Base-by-base conservation (phyloP, 1,140 invertebrate genomes). In the Drosophila persimilis region DNA sequence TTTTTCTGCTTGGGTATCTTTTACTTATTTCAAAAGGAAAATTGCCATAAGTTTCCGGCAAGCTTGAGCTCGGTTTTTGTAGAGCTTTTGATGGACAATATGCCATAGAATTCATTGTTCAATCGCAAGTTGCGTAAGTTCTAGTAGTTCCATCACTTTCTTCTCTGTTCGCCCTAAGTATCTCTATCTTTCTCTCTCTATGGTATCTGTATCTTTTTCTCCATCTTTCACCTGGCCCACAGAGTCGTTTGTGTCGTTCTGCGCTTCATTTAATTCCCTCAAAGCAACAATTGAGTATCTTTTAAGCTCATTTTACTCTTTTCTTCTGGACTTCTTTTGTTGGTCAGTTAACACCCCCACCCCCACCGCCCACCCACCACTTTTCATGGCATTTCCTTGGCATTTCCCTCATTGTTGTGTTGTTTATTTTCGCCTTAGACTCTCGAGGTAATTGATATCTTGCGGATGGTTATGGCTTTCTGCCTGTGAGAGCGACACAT, bases 381-480 rank as follows among this genome's bases (percentile, higher is more conserved):
- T 50, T 69, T 65, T 57, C 6, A 61, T 78, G 48, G 52, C 45
- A 55, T 57, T 77, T 63, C 53, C 41, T 55, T 43, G 46, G 13
- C 35, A 39, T 39, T 41, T 31, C 8, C 20, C 47, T 74, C 35
- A 50, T 73, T 76, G 53, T 76, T 76, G 48, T 62, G 67, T 70
- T 73, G 81, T 85, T 86, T 86, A 86, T 85, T 75, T 85, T 81
- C 77, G 81, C 83, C 81, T 85, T 85, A 85, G 77, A 85, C 65
- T 66, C 70, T 71, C 11, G 11, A 9, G 72, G 83, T 86, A 86
- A 86, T 86, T 86, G 83, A 86, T 86, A 86, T 83, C 81, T 88
- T 61, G 50, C 63, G 73, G 43, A 54, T 45, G 70, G 55, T 66
- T 57, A 62, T 76, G 59, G 73, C 48, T 61, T 52, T 67, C 52